Conservation (phyloP, 2,797 vertebrate genomes). For the Hyperoplus lanceolatus region DNA sequence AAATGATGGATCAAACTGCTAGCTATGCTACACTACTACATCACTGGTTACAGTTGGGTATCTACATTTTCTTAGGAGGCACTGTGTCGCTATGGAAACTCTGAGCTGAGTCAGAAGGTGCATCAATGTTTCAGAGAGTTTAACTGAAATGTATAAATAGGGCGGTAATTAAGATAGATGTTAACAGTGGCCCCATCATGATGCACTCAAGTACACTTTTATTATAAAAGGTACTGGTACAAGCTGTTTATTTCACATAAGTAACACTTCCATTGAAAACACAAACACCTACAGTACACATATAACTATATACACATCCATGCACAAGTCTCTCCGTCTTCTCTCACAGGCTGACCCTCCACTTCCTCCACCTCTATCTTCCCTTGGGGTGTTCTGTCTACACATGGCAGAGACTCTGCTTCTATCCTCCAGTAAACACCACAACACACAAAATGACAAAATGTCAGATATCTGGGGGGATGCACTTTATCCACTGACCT, state of each 20-base stretch:
- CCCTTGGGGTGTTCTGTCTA: conserved; percentile 39
- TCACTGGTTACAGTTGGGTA: conserved; percentile 21
- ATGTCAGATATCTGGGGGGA: conserved; percentile 64
- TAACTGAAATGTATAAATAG: conserved; percentile 78
- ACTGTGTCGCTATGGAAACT: conserved; percentile 80
- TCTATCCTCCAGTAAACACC: conserved; percentile 45
- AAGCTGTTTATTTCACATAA: not conserved
- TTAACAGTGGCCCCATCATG: conserved; percentile 54
- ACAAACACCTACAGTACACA: not conserved
- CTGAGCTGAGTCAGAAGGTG: conserved; percentile 50
- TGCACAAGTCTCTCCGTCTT: not conserved
- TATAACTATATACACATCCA: conserved; percentile 9
- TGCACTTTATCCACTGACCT: conserved; percentile 62
- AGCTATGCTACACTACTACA: not conserved
- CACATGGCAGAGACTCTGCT: conserved; percentile 37
- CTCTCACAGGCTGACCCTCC: conserved; percentile 35
- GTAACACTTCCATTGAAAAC: conserved; percentile 1
- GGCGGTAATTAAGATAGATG: conserved; percentile 65
- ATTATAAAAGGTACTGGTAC: conserved; percentile 38
- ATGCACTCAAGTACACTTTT: conserved; percentile 47
- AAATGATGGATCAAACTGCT: conserved; percentile 4
- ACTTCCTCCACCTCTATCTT: conserved; percentile 23
- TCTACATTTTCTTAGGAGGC: conserved; percentile 42
- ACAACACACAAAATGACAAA: conserved; percentile 51
- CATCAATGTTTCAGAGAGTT: conserved; percentile 64